phyloP scores from a whole-genome alignment of 2,888 invertebrate genomes.

The Mactromeris polynyma region DNA sequence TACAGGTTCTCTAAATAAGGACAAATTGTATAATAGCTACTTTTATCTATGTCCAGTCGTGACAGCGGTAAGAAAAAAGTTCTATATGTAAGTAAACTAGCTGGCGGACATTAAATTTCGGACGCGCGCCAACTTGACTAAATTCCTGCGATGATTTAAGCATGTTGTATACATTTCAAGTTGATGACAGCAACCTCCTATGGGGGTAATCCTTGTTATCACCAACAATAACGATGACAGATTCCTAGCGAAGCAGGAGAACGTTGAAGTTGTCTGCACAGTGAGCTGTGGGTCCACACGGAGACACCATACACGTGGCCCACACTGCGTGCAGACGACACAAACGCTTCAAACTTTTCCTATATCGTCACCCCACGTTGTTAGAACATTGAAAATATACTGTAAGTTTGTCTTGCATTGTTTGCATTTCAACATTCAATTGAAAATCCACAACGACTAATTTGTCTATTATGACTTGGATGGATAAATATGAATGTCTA shows the following conservation, averaged over 20 bases:
- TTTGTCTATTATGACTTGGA: background rate
- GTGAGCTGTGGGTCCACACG: background rate
- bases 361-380: background rate
- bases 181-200: constrained; percentile 26
- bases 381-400: background rate
- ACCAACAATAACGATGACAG: background rate
- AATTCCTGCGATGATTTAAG: constrained; percentile 31
- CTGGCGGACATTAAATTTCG: constrained; percentile 8
- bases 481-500: background rate
- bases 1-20: background rate
- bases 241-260: background rate
- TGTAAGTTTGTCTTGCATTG: constrained; percentile 8
- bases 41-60: background rate
- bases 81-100: background rate
- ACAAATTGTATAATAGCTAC: background rate
- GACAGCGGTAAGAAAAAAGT: background rate
- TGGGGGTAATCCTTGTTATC: constrained; percentile 23
- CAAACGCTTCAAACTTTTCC: background rate
- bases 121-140: constrained; percentile 30
- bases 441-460: background rate
- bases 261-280: background rate
- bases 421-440: background rate
- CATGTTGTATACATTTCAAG: constrained; percentile 18
- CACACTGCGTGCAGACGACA: background rate
- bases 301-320: background rate